Base-by-base conservation (phyloP, 2,888 invertebrate genomes). In the Napeogenes sylphis region DNA sequence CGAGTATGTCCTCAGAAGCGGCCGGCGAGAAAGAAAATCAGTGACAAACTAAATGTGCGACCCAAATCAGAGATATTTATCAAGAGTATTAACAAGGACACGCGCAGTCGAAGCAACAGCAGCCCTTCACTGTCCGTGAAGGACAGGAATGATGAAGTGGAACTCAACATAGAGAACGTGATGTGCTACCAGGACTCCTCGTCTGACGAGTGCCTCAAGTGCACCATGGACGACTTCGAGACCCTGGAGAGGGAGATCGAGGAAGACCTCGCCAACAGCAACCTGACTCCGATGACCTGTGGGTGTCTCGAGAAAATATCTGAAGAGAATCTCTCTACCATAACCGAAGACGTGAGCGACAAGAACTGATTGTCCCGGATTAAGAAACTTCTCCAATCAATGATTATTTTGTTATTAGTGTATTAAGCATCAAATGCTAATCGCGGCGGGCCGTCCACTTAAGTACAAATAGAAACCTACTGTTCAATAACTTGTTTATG, bases 171-270 rank as follows among this genome's bases (percentile, higher is more conserved):
- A 4, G 90, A 90, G 58, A 86, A 81, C 64, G 84, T 83, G 3
- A 74, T 88, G 76, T 72, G 82, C 62, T 90, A 90, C 72, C 87
- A 89, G 62, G 90, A 90, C 62, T 90, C 90, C 0, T 90, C 90
- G 0, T 88, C 89, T 1, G 90, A 90, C 45, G 90, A 90, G 64
- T 87, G 87, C 66, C 66, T 86, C 58, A 83, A 80, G 64, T 84
- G 85, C 47, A 86, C 87, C 0, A 75, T 69, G 61, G 89, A 89
- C 58, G 90, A 90, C 57, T 90, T 90, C 61, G 90, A 90, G 61
- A 63, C 76, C 3, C 68, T 90, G 0, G 90, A 90, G 71, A 71
- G 78, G 57, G 81, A 83, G 68, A 89, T 90, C 4, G 90, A 90
- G 60, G 81, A 82, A 56, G 87, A 87, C 33, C 62, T 87, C 0